Base-by-base conservation (phyloP, 53 echinoderm and acorn worm genomes). In the Echinometra lucunter region DNA sequence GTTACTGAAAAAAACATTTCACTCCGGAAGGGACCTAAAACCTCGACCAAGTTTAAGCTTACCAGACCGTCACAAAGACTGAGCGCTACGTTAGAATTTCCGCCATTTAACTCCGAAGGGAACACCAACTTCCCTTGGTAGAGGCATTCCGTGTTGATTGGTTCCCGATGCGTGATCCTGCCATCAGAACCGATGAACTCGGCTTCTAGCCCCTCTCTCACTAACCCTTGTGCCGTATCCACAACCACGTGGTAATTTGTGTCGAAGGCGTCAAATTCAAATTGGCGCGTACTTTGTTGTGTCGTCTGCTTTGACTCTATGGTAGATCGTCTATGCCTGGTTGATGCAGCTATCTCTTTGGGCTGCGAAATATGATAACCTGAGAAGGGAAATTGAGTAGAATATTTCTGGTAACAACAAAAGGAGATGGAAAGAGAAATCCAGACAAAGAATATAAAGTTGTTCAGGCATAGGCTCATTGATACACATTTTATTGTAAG, bases 1-100 rank as follows among this genome's bases (percentile, higher is more conserved):
- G 15, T 28, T 10, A n/a, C 15, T 28, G 11, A 9, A 34, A 69
- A 69, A 30, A 34, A 30, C 28, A 34, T 13, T 34, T 69, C 25
- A 2, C 63, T 63, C 63, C 23, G 74, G 15, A 37, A 74, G 13
- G 74, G 25, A 15, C 74, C 17, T 74, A 37, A 74, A 32, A 74
- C 32, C 28, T 11, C 34, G 4, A 42, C 40, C 40, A 16, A 19
- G 44, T 42, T 44, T 91, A 15, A 72, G 23, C 96, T 96, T 94
- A 98, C 98, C 82, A 97, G 32, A 78, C 97, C 98, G 75, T 94
- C 89, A 53, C 98, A 98, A 44, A 96, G 90, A 88, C 94, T 97
- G 25, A 98, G 69, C 7, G 98, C 96, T 4, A 95, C 97, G 49
- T 93, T 95, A 8, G 96, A 70, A 44, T 94, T 92, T 49, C 94